Percentiles rank a stretch among this genome's conserved stretches.
These are phyloP conservation scores for Bombus confusus DNA, from an alignment of 1,140 invertebrate species.

Conservation along the genomic window DNA sequence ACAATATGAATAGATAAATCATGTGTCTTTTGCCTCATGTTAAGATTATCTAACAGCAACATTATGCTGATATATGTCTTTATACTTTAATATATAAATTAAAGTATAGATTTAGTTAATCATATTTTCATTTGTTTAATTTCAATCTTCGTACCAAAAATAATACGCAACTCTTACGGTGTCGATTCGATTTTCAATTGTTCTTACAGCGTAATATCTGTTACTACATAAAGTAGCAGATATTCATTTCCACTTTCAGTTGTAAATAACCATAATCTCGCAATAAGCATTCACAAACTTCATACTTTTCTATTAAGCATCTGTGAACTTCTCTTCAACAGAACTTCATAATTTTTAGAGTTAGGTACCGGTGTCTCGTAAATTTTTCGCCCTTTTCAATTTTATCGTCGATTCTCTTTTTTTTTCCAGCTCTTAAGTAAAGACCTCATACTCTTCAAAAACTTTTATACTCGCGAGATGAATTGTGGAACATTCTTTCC, in stretches of 20 bases:
- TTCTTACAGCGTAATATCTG: not conserved
- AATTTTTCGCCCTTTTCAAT: conserved; percentile 7
- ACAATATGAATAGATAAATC: too few species aligned
- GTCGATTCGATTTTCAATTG: too few species aligned
- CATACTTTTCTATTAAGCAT: not conserved
- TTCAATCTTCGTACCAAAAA: too few species aligned
- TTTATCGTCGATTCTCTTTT: not conserved
- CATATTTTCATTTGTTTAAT: too few species aligned
- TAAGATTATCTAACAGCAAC: too few species aligned
- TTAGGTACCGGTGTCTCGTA: not conserved
- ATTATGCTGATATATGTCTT: too few species aligned
- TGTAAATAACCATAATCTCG: not conserved
- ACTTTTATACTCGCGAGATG: conserved; percentile 48
- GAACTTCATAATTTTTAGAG: not conserved
- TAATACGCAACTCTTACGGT: too few species aligned
- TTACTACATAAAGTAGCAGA: not conserved
- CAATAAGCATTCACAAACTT: not conserved
- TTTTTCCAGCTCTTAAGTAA: not conserved
- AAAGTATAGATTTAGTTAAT: too few species aligned
- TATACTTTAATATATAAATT: too few species aligned
- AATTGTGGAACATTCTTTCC: conserved; percentile 1
- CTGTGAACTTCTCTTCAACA: not conserved
- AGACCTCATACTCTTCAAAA: conserved; percentile 40
- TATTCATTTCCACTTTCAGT: not conserved
- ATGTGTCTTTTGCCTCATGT: too few species aligned